These are phyloP conservation scores for Ecliptopera silaceata DNA, from an alignment of 2,888 invertebrate species.

Conservation along the genomic window DNA sequence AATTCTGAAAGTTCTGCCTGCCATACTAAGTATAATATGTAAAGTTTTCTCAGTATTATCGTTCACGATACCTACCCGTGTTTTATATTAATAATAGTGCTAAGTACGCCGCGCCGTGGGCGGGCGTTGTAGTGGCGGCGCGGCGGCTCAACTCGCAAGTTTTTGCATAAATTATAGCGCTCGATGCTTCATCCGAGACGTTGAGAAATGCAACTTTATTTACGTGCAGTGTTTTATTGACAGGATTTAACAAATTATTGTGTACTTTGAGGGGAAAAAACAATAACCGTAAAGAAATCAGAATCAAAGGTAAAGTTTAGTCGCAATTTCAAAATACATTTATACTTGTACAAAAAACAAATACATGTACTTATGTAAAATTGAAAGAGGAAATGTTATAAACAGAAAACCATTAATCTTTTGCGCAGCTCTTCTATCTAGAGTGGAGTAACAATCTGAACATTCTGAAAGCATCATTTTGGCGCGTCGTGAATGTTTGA, in stretches of 20 bases:
- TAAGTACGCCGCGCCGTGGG: not conserved
- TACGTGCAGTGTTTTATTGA: conserved; percentile 22
- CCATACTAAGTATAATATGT: too few species aligned
- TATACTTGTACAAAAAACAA: too few species aligned
- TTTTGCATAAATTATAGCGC: conserved; percentile 27
- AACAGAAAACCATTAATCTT: too few species aligned
- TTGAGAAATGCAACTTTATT: conserved; percentile 21
- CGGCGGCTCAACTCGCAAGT: conserved; percentile 11
- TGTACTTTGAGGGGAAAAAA: not conserved
- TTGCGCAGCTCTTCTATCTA: too few species aligned
- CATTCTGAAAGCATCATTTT: not conserved
- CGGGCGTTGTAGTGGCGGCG: not conserved
- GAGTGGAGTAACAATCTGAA: not conserved
- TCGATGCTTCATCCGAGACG: conserved; percentile 14
- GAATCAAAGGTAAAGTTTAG: too few species aligned
- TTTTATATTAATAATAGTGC: conserved; percentile 2
- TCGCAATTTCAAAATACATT: too few species aligned
- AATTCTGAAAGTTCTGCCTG: too few species aligned
- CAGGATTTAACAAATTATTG: conserved; percentile 10
- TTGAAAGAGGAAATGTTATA: too few species aligned
- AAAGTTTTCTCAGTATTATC: too few species aligned
- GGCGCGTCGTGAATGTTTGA: conserved; percentile 1
- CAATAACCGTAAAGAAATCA: too few species aligned
- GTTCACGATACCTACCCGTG: not conserved
- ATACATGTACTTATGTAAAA: too few species aligned